phyloP scores from a whole-genome alignment of 2,797 vertebrate genomes.

The Takifugu ocellatus region DNA sequence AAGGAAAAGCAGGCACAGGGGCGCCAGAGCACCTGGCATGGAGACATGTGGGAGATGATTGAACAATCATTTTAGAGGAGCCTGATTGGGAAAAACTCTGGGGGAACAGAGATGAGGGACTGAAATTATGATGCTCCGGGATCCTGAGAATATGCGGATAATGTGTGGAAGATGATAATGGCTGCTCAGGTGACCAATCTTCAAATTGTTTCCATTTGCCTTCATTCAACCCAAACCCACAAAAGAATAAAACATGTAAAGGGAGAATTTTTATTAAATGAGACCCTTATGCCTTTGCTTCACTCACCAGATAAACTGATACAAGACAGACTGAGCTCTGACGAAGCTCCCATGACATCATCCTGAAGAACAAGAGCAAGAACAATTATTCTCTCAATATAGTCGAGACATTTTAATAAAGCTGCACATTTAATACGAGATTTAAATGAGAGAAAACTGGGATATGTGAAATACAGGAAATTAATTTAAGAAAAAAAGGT shows the following conservation, averaged over 20 bases:
- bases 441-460: too few relatives aligned
- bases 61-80: neutral
- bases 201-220: neutral
- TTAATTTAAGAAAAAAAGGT: too few relatives aligned
- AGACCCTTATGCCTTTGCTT: neutral
- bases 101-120: neutral
- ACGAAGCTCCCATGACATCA: conserved; percentile 69
- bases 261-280: neutral
- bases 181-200: neutral
- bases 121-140: neutral
- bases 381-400: neutral
- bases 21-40: neutral
- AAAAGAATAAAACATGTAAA: conserved; percentile 1
- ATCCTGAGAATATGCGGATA: neutral
- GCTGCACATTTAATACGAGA: too few relatives aligned
- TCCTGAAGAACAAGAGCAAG: conserved; percentile 59
- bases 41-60: conserved; percentile 2
- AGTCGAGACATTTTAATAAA: neutral
- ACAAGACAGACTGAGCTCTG: conserved; percentile 77
- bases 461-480: too few relatives aligned
- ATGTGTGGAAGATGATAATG: neutral
- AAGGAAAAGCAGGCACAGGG: neutral
- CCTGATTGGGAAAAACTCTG: neutral
- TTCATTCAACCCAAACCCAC: neutral
- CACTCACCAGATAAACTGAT: conserved; percentile 81